These are phyloP conservation scores for Penaeus vannamei DNA, from an alignment of 1,140 invertebrate species.

Conservation along the genomic window DNA sequence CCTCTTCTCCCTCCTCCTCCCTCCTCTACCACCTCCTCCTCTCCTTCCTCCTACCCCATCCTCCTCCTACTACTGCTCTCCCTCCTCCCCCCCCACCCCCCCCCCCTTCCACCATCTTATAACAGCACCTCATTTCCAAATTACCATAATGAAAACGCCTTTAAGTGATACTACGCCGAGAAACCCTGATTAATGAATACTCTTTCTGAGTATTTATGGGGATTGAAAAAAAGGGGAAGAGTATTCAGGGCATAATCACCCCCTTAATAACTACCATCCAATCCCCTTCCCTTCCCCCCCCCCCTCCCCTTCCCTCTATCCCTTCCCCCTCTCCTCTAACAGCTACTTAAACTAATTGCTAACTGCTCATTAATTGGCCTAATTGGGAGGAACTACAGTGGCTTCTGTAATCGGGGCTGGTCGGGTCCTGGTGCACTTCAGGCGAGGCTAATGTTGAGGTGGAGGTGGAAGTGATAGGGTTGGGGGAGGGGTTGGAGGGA, in stretches of 20 bases:
- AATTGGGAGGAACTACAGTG: conserved; percentile 40
- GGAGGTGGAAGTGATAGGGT: conserved; percentile 1
- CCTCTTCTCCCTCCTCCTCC: not conserved
- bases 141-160: conserved; percentile 50
- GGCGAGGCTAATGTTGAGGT: not conserved
- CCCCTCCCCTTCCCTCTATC: not conserved
- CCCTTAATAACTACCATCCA: not conserved
- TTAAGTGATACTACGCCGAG: conserved; percentile 24
- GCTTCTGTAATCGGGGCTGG: conserved; percentile 3
- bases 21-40: not conserved
- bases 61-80: not conserved
- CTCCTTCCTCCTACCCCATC: not conserved
- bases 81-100: not conserved
- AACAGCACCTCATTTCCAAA: conserved; percentile 31
- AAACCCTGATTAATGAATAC: conserved; percentile 54
- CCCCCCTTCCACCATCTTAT: not conserved
- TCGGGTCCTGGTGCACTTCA: not conserved
- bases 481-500: not conserved
- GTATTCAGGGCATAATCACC: not conserved
- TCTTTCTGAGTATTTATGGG: conserved; percentile 48
- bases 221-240: conserved; percentile 18
- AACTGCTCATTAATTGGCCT: conserved; percentile 55
- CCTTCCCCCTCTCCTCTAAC: not conserved
- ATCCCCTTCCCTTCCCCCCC: too few species aligned
- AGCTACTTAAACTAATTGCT: conserved; percentile 50